Evolutionary conservation across 2,113 vertebrate species (phyloP), one percentile per base, ranked within the genome.

Genomic region (Apaloderma vittatum): DNA sequence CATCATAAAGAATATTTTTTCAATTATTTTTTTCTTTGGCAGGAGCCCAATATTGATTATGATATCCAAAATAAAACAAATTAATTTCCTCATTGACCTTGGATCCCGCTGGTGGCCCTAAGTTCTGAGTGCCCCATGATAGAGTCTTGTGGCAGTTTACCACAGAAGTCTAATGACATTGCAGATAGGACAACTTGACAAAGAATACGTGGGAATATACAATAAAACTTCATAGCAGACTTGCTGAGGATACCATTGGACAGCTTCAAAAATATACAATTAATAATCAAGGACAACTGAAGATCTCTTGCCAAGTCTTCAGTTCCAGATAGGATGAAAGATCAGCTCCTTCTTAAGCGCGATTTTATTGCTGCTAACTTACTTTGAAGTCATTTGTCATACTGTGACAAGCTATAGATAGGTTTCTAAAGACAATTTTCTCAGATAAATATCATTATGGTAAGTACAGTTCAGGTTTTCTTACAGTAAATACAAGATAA

Each of bases 141-240:
- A 62, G 20, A 84, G 3, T 12, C 34, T 4, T 57, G 24, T 22
- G 3, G 30, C 11, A 40, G 5, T 29, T 89, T 71, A 7, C 19
- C 30, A 1, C 0, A 72, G 22, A 82, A 65, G 13, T 11, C 11
- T 3, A 23, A 4, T 24, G 11, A 26, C 3, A 51, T 5, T 11
- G 8, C 20, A 75, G 30, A 26, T 16, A 43, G 11, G 1, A 86
- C 5, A 55, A 79, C 68, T 32, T 52, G 37, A 61, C 8, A 63
- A 82, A 62, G 48, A 23, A 20, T 23, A 48, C 7, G 8, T 7
- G 6, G 7, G 3, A 54, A 85, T 40, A 37, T 20, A 2, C 12
- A 71, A 40, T 49, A 58, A 14, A 84, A 1, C 2, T 58, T 79
- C n/a, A 71, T 27, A 59, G 11, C 0, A 62, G 29, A 29, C 23